Evolutionary conservation across 2,888 invertebrate species (phyloP).

Genomic region (Volucella inanis): DNA sequence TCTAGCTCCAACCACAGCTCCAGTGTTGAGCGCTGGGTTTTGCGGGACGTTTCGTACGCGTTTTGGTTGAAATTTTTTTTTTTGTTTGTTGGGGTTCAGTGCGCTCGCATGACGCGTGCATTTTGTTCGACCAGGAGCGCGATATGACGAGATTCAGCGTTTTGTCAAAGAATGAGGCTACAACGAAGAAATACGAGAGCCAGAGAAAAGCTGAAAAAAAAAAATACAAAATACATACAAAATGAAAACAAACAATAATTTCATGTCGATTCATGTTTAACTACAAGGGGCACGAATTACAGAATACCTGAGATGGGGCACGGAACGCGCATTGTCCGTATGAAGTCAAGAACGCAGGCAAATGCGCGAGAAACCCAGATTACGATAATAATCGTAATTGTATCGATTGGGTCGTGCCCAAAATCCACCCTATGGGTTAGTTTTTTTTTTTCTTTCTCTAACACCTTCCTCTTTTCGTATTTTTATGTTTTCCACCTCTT

Average conservation of each 20-base stretch:
- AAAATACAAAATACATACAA: neutral
- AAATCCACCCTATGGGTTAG: constrained; percentile 64
- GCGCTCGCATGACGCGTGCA: constrained; percentile 70
- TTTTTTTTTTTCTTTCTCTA: constrained; percentile 7
- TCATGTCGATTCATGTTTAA: constrained; percentile 62
- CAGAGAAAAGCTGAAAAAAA: constrained; percentile 1
- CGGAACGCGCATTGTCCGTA: neutral
- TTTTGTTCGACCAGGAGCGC: constrained; percentile 36
- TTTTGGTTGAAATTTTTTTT: neutral
- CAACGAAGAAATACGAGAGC: constrained; percentile 7
- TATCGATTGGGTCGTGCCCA: constrained; percentile 74
- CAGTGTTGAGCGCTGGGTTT: neutral
- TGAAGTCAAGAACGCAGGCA: neutral
- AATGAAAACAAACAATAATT: constrained; percentile 61
- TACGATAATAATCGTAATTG: constrained; percentile 73
- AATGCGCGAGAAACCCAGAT: constrained; percentile 61
- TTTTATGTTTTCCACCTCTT: neutral
- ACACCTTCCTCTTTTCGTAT: neutral
- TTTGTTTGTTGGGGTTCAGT: constrained; percentile 53
- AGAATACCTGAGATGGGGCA: neutral
- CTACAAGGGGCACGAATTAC: constrained; percentile 36
- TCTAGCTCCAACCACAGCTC: too few species aligned
- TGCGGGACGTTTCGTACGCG: constrained; percentile 36
- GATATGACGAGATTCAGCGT: constrained; percentile 43
- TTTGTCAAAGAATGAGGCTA: constrained; percentile 53